phyloP scores from a whole-genome alignment of 2,113 vertebrate genomes.

The Nestor notabilis region DNA sequence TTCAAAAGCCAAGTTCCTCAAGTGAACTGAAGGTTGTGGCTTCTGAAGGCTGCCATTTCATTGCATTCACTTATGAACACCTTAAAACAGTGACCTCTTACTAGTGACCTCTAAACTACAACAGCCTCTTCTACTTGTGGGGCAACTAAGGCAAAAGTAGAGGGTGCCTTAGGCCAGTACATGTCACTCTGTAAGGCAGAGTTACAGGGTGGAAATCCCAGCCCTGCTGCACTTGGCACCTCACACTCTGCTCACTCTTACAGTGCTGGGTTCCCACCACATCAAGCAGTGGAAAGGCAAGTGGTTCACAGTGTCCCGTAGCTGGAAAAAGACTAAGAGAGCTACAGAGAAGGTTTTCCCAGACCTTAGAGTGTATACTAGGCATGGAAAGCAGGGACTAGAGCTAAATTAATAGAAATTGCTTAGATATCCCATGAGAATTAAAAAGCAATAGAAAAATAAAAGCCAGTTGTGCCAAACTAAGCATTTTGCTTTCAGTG shows the following conservation, averaged over 20 bases:
- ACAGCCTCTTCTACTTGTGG: neutral
- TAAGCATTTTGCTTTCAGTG: neutral
- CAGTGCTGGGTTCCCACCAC: neutral
- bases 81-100: neutral
- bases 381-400: neutral
- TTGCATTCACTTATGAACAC: neutral
- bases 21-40: neutral
- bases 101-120: neutral
- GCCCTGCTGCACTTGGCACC: neutral
- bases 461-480: neutral
- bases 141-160: neutral
- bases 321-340: neutral
- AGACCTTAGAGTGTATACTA: neutral
- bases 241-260: accelerated
- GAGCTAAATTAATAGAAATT: neutral
- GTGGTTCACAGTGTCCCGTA: neutral
- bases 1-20: neutral
- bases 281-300: neutral
- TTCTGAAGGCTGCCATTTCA: neutral
- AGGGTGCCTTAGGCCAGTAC: neutral
- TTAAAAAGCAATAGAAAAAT: neutral
- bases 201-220: neutral
- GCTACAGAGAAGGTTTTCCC: neutral
- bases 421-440: neutral
- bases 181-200: neutral